Percentiles rank a stretch among this genome's conserved stretches.
phyloP scores from a whole-genome alignment of 2,797 vertebrate genomes.

The Liasis olivaceus region DNA sequence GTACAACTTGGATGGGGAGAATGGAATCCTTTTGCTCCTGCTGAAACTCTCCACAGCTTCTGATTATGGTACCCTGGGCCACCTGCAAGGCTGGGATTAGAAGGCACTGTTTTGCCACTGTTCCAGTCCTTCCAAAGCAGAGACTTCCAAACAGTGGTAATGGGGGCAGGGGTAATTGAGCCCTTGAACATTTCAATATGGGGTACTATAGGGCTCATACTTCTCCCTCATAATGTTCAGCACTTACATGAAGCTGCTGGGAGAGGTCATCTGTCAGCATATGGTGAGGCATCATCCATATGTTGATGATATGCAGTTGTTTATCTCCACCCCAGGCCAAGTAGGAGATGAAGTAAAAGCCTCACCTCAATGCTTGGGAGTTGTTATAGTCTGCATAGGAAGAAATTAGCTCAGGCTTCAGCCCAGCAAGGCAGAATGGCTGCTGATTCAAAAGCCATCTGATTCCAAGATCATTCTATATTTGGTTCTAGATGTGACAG shows the following conservation, averaged over 20 bases:
- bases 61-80: neutral
- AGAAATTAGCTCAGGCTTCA: neutral
- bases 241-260: neutral
- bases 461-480: neutral
- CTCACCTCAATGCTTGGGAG: neutral
- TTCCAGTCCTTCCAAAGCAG: neutral
- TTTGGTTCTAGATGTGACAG: neutral
- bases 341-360: neutral
- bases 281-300: neutral
- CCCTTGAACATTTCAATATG: neutral
- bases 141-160: neutral
- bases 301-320: neutral
- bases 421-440: neutral
- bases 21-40: neutral
- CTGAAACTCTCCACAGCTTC: neutral
- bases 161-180: neutral
- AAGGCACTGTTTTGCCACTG: neutral
- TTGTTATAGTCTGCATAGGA: neutral
- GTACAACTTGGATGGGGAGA: neutral
- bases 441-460: neutral
- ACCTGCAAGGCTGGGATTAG: neutral
- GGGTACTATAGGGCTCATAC: neutral
- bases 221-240: neutral
- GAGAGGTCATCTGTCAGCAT: neutral
- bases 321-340: neutral